phyloP scores from a whole-genome alignment of 2,888 invertebrate species.

The Pharmacophagus antenor region DNA sequence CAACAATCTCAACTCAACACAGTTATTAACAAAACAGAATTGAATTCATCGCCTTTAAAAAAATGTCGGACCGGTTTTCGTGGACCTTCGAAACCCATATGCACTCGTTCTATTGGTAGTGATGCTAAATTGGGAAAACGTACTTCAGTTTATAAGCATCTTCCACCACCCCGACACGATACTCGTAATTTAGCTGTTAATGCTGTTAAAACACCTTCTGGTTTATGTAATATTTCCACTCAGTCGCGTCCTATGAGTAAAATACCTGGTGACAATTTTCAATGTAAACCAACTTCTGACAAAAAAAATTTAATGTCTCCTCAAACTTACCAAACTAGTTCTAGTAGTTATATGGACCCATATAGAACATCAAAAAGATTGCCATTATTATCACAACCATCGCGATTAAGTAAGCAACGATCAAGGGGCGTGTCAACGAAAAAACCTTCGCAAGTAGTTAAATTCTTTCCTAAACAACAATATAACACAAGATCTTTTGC shows the following conservation, averaged over 20 bases:
- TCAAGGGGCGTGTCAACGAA: neutral
- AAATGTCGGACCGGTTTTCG: constrained; percentile 3
- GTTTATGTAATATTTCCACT: neutral
- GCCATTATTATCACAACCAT: neutral
- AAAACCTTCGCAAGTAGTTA: constrained; percentile 10
- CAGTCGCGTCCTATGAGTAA: neutral
- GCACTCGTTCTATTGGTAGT: constrained; percentile 9
- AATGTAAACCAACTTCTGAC: neutral
- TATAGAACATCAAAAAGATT: neutral
- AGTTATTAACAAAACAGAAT: constrained; percentile 15
- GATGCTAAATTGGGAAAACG: constrained; percentile 1
- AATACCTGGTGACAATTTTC: neutral
- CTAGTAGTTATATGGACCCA: neutral
- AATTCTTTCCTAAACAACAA: constrained; percentile 21
- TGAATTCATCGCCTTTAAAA: neutral
- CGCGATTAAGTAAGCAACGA: neutral
- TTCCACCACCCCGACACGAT: constrained; percentile 3
- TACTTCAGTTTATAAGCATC: constrained; percentile 14
- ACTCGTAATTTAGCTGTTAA: constrained; percentile 9
- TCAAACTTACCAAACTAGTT: neutral
- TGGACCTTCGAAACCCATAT: neutral
- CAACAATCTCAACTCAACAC: constrained; percentile 7
- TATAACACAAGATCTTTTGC: constrained; percentile 13
- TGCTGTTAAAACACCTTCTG: constrained; percentile 6
- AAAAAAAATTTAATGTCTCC: constrained; percentile 9